Conservation (phyloP, 2,797 vertebrate genomes). For the Oreochromis grahami region DNA sequence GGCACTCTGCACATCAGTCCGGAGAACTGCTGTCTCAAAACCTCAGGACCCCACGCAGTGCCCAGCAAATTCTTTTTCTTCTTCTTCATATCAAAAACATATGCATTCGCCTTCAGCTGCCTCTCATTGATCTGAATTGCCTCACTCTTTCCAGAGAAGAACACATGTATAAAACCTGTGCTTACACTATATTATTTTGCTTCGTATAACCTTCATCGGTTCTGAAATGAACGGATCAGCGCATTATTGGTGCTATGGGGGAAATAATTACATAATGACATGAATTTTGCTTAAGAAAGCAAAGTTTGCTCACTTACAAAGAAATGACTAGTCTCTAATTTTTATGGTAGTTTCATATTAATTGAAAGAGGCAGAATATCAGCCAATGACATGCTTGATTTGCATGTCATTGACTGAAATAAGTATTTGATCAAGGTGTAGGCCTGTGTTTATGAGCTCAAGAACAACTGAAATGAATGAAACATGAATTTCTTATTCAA, state of each 20-base stretch:
- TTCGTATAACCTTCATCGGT: background rate
- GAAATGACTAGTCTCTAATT: background rate
- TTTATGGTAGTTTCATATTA: background rate
- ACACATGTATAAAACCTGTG: background rate
- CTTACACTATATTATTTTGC: background rate
- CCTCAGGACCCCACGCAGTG: background rate
- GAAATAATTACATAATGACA: background rate
- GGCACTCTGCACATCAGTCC: background rate
- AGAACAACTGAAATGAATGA: background rate
- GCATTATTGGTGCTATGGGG: fast-evolving
- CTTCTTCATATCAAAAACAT: background rate
- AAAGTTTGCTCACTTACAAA: background rate
- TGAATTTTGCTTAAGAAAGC: background rate
- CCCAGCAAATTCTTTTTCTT: background rate
- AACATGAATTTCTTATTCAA: background rate
- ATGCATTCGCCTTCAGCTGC: background rate
- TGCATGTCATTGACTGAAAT: no score
- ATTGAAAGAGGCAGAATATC: background rate
- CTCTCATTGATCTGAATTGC: background rate
- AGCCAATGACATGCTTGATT: background rate
- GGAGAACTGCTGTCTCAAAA: background rate
- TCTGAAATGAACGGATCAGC: background rate
- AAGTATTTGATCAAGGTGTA: background rate
- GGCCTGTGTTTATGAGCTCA: background rate
- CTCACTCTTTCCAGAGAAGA: background rate